Percentiles rank a stretch among this genome's conserved stretches.
These are phyloP conservation scores for Sinelater perroti DNA, from an alignment of 2,888 invertebrate species.

Conservation along the genomic window DNA sequence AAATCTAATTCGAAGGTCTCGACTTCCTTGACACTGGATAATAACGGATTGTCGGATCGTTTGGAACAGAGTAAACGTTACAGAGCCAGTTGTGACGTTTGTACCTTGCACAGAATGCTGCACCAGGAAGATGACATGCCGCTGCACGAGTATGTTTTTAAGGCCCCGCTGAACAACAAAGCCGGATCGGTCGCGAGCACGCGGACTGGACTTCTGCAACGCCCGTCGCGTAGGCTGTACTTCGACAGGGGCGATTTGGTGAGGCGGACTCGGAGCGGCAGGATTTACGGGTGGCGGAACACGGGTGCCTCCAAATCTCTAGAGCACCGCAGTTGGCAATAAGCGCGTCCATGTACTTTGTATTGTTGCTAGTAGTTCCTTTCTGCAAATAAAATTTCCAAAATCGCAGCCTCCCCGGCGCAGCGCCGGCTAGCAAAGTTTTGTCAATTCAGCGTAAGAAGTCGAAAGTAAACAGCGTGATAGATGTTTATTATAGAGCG, in stretches of 20 bases:
- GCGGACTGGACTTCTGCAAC: no score
- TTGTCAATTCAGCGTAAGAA: slow-evolving; percentile 52
- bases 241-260: background rate
- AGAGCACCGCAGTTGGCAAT: background rate
- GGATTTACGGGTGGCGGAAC: slow-evolving; percentile 11
- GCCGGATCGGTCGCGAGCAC: no score
- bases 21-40: no score
- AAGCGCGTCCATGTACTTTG: background rate
- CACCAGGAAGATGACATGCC: no score
- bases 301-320: background rate
- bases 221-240: no score
- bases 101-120: no score
- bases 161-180: no score
- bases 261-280: slow-evolving; percentile 16
- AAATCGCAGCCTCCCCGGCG: slow-evolving; percentile 37
- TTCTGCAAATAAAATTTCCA: background rate
- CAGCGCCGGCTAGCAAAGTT: slow-evolving; percentile 42
- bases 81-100: no score
- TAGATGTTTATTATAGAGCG: slow-evolving; percentile 60
- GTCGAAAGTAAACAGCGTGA: slow-evolving; percentile 58
- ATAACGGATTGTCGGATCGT: no score
- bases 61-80: no score
- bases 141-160: no score
- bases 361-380: background rate
- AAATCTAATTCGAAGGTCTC: no score